Base-by-base conservation (phyloP, 2,113 vertebrate species). In the Mohoua ochrocephala region DNA sequence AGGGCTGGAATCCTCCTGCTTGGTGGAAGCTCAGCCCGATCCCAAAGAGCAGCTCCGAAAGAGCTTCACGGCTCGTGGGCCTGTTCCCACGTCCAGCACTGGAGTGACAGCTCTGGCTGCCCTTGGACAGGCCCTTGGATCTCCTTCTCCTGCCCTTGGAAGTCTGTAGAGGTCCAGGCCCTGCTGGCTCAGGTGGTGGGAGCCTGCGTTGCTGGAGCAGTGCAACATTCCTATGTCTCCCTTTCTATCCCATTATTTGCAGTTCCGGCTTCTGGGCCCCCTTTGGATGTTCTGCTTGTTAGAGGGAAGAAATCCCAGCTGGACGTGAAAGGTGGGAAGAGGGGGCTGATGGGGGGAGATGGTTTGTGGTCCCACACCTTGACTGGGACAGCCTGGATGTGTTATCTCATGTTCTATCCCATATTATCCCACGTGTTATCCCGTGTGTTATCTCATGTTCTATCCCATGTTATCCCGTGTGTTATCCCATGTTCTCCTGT, bases 241-340 rank as follows among this genome's bases (percentile, higher is more conserved):
- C 5, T 61, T 37, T 35, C 10, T 23, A 3, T 22, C 70, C 33
- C 0, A 0, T 15, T 20, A 2, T 26, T 79, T 42, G 39, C 17
- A 10, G 14, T 19, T 63, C 15, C 30, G 68, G 15, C 2, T 63
- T 20, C 54, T 69, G 18, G 2, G 7, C 7, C 26, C 18, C 10
- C 37, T 35, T 0, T 0, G 2, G 31, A 6, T 1, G 2, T 35
- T 64, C 30, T 68, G 30, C 45, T 73, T 0, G 0, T 52, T 11
- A 9, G 17, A 31, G 54, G 81, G n/a, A 16, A 11, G 15, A 70
- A 23, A 47, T 30, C 28, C 3, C 0, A 27, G 39, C 45, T 54
- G 69, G 44, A 21, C 42, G 7, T 2, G 41, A 20, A n/a, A 37
- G 28, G 15, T 42, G 20, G 15, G 19, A 44, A 23, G 41, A 10